Evolutionary conservation across 2,888 invertebrate genomes (phyloP).

Genomic region (Isotomurus palustris): DNA sequence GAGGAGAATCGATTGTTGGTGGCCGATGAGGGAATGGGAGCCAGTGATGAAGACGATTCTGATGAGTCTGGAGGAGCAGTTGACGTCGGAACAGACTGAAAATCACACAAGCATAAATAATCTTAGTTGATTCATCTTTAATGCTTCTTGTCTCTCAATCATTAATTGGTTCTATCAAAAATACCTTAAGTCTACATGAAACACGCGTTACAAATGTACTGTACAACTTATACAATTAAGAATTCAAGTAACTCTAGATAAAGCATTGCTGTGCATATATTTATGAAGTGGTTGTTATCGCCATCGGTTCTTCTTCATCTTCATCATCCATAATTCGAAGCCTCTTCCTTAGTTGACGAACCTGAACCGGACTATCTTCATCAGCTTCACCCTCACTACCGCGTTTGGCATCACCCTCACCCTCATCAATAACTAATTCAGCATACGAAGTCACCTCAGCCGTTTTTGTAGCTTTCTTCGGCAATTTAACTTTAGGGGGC

Average conservation of each 20-base stretch:
- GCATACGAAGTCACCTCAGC: background rate
- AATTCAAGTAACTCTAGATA: no score
- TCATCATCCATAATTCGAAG: background rate
- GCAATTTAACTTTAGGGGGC: no score
- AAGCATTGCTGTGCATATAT: background rate
- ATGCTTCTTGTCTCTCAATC: no score
- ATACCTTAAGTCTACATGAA: no score
- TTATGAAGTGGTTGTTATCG: background rate
- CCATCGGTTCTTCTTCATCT: background rate
- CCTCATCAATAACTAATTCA: background rate
- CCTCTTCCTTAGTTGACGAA: conserved; percentile 1
- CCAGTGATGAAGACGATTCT: conserved; percentile 3
- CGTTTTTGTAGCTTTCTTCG: no score
- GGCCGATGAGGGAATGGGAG: background rate
- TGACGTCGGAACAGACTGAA: conserved; percentile 1
- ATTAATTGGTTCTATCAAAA: no score
- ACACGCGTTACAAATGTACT: no score
- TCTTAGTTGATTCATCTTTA: no score
- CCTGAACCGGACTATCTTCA: background rate
- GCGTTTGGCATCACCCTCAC: background rate
- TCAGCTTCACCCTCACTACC: background rate
- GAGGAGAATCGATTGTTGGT: background rate
- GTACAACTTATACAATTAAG: no score
- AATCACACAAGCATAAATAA: background rate
- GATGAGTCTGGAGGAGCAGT: conserved; percentile 9